A percentile compares a stretch with the other conserved stretches of the same genome.
Conservation (phyloP, 2,888 invertebrate species). For the Exephanes ischioxanthus region DNA sequence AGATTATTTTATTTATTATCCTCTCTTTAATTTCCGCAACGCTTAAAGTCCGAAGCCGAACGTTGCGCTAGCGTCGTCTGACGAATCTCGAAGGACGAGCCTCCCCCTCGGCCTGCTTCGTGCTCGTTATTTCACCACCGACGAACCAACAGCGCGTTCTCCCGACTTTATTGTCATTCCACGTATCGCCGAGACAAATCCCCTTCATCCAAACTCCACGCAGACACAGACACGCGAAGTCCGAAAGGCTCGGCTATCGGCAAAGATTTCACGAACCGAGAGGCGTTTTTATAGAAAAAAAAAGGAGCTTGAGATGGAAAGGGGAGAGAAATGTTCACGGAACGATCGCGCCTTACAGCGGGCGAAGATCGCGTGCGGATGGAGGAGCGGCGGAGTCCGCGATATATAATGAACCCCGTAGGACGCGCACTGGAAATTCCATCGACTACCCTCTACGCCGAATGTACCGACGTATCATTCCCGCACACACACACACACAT, state of each 20-base stretch:
- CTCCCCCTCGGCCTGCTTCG: conserved; percentile 5
- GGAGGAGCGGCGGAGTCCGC: background rate
- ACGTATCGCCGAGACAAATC: conserved; percentile 11
- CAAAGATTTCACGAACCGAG: background rate
- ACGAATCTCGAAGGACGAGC: conserved; percentile 2
- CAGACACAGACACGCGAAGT: background rate
- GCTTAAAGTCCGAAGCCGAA: background rate
- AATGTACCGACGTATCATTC: conserved; percentile 31
- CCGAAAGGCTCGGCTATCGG: background rate
- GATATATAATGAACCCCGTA: conserved; percentile 33
- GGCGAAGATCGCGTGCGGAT: background rate
- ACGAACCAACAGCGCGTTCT: conserved; percentile 30
- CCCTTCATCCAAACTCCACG: conserved; percentile 11
- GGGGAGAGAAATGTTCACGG: background rate
- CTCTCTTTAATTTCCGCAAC: background rate
- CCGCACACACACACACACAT: background rate
- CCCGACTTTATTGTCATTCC: conserved; percentile 57
- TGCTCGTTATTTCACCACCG: conserved; percentile 51
- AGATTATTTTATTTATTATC: conserved; percentile 14
- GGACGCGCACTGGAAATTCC: conserved; percentile 46
- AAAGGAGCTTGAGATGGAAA: background rate
- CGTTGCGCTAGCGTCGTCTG: conserved; percentile 22
- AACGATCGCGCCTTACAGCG: background rate
- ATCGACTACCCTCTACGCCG: conserved; percentile 41
- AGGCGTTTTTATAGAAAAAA: background rate